A percentile compares a stretch with the other conserved stretches of the same genome.
phyloP scores from a whole-genome alignment of 2,797 vertebrate species.

The Pseudomugil gertrudae region DNA sequence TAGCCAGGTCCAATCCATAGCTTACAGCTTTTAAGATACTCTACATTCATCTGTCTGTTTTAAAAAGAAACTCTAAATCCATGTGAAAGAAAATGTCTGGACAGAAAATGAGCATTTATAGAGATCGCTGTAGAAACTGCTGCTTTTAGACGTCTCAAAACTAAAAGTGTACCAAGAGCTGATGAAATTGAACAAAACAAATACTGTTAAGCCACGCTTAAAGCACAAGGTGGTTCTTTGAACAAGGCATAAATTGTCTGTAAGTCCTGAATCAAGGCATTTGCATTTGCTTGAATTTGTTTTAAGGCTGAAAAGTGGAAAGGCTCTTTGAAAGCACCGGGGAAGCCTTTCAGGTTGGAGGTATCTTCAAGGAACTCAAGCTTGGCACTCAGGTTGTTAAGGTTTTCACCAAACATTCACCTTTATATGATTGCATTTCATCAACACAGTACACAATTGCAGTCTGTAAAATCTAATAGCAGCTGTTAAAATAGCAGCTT shows the following conservation, averaged over 20 bases:
- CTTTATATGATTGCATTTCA: constrained; percentile 1
- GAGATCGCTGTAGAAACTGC: neutral
- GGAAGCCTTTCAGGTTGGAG: neutral
- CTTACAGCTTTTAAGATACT: neutral
- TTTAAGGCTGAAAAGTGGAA: neutral
- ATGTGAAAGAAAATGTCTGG: neutral
- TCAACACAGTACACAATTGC: neutral
- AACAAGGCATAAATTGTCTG: constrained; percentile 7
- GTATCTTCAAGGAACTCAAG: neutral
- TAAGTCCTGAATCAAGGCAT: neutral
- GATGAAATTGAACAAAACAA: neutral
- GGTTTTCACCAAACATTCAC: neutral
- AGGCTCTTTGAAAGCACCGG: neutral
- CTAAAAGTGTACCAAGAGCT: neutral
- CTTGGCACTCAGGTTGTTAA: neutral
- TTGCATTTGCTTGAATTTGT: neutral
- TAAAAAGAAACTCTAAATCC: neutral
- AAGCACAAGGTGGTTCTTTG: constrained; percentile 21
- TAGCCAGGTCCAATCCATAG: neutral
- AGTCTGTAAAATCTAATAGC: neutral
- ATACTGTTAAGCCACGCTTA: constrained; percentile 4
- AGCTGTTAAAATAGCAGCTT: neutral
- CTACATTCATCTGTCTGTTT: neutral
- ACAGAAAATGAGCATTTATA: neutral
- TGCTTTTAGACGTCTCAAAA: neutral